Evolutionary conservation across 1,140 invertebrate species (phyloP).

Genomic region (Watersipora subatra): DNA sequence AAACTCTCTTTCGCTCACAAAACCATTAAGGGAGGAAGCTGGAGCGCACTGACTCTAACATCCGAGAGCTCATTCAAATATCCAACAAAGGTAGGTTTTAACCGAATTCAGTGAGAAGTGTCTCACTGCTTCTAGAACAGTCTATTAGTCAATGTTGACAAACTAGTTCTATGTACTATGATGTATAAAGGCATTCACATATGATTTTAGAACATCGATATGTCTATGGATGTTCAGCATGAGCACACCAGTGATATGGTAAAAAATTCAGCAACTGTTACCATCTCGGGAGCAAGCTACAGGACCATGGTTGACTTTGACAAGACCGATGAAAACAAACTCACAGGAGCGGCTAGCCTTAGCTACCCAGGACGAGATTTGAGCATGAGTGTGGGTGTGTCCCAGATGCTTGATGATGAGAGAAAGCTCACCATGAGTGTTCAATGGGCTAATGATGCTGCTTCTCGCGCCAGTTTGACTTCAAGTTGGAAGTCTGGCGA

Average conservation of each 20-base stretch:
- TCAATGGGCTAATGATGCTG: not conserved
- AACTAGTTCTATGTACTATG: too few species aligned
- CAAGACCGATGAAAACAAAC: conserved; percentile 4
- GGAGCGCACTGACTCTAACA: not conserved
- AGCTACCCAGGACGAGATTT: conserved; percentile 16
- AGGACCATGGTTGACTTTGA: not conserved
- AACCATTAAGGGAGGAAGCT: too few species aligned
- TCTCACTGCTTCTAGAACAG: too few species aligned
- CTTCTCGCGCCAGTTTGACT: not conserved
- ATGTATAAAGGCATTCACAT: too few species aligned
- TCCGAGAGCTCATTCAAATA: not conserved
- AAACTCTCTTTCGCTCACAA: not conserved
- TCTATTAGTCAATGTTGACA: too few species aligned
- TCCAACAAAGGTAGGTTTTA: conserved; percentile 6
- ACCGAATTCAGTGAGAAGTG: too few species aligned
- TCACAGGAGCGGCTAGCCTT: conserved; percentile 8
- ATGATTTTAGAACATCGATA: not conserved
- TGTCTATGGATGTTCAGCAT: not conserved
- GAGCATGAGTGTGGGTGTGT: conserved; percentile 2
- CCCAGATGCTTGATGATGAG: conserved; percentile 4
- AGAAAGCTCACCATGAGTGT: conserved; percentile 5
- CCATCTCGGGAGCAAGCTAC: not conserved
- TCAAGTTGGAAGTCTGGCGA: not conserved
- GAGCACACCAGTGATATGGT: not conserved
- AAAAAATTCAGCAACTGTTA: not conserved